These are phyloP conservation scores for Platysternon megacephalum DNA, from an alignment of 2,113 vertebrate species.

Conservation along the genomic window DNA sequence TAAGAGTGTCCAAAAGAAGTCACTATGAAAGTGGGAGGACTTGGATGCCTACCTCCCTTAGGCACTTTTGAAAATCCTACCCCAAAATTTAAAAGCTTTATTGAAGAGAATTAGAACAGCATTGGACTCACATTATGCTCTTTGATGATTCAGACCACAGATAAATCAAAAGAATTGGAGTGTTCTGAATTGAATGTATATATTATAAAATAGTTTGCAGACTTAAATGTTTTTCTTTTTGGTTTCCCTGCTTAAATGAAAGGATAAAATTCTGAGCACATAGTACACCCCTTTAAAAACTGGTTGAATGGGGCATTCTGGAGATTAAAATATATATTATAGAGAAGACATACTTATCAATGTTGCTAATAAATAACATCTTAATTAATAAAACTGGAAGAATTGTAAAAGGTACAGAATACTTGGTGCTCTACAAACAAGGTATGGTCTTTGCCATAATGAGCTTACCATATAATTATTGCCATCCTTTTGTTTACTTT, in stretches of 20 bases:
- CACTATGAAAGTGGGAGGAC: neutral
- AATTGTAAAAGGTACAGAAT: neutral
- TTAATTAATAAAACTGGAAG: neutral
- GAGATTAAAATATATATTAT: neutral
- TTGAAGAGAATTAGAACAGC: neutral
- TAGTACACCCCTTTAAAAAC: neutral
- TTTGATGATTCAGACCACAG: neutral
- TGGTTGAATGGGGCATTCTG: neutral
- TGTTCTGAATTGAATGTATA: neutral
- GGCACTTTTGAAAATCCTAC: neutral
- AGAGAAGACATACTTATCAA: neutral
- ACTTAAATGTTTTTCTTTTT: neutral
- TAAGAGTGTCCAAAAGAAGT: neutral
- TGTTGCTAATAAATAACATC: neutral
- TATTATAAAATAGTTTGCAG: neutral
- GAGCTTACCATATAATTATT: neutral
- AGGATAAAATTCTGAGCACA: neutral
- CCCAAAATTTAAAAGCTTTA: neutral
- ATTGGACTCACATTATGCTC: neutral
- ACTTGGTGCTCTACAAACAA: neutral
- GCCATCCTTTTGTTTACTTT: neutral
- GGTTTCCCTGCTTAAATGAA: neutral
- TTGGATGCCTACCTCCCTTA: neutral
- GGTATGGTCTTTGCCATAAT: accelerated
- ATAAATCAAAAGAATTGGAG: neutral